Evolutionary conservation across 2,113 vertebrate genomes (phyloP), one percentile per base, ranked within the genome.

Genomic region (Bungarus multicinctus): DNA sequence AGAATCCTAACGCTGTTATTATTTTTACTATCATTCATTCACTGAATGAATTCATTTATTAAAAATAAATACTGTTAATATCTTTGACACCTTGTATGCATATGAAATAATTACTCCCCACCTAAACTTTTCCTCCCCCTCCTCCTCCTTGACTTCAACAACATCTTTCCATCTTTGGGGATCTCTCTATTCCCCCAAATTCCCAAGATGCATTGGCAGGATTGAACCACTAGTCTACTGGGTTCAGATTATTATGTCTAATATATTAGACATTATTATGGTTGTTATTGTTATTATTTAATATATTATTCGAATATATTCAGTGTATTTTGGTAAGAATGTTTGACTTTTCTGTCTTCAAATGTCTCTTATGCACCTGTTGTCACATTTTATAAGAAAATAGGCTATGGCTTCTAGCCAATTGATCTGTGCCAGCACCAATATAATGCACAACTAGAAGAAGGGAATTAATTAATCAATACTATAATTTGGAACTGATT

Each of bases 381-480:
- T 95, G 89, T 95, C 94, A 90, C 95, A 54, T 95, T 96, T 96
- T 85, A 94, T 87, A 95, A 94, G 93, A 97, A 94, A 97, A 96
- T 95, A 97, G 93, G 85, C 54, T 94, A 91, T 97, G 97, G 97
- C 92, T 43, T 92, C 93, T 39, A 91, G 94, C 95, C 97, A 98
- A 89, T 5, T 90, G 92, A 52, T 93, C 95, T 96, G 94, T 96
- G 93, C 95, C 95, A 96, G 91, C 89, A 81, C 87, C 97, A 97
- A 97, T 96, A 97, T 94, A 97, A 96, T 97, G 97, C 97, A 97
- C 97, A 97, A 97, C 94, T 97, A 94, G 95, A 98, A 97, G 96
- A 97, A 97, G 96, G 93, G 93, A 97, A 97, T 98, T 97, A 98
- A 98, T 98, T 97, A 98, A 98, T 98, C 98, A 98, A 98, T 98